phyloP scores from a whole-genome alignment of 2,113 vertebrate species.

The Empidonax traillii region DNA sequence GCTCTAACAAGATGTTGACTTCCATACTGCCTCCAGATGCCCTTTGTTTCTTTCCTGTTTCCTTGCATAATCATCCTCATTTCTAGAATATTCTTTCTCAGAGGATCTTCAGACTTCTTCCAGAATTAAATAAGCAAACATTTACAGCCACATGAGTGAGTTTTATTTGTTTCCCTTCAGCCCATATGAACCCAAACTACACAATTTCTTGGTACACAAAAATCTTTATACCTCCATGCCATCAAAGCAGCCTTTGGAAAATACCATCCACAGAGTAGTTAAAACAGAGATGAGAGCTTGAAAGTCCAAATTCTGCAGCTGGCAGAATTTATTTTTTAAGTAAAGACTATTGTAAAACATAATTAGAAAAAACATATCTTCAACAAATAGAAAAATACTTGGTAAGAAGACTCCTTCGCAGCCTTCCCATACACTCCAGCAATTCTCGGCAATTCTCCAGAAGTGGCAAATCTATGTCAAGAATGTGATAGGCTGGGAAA shows the following conservation, averaged over 20 bases:
- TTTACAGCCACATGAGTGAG: neutral
- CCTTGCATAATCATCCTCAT: neutral
- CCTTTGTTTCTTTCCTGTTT: neutral
- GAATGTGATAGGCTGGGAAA: neutral
- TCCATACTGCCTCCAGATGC: neutral
- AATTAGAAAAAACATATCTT: neutral
- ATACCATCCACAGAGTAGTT: neutral
- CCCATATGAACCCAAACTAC: neutral
- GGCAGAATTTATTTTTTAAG: neutral
- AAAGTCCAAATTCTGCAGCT: neutral
- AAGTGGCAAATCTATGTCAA: neutral
- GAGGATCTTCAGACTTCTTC: neutral
- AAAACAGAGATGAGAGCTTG: neutral
- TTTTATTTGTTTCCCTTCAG: neutral
- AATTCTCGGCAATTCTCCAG: neutral
- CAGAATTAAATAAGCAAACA: neutral
- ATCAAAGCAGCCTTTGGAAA: neutral
- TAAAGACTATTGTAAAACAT: neutral
- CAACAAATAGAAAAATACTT: neutral
- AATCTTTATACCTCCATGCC: neutral
- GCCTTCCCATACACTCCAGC: neutral
- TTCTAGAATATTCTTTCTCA: neutral
- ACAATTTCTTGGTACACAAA: neutral
- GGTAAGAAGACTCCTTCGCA: accelerated
- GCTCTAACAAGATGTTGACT: neutral